Percentiles rank a stretch among this genome's conserved stretches.
phyloP scores from a whole-genome alignment of 2,888 invertebrate genomes.

The Oscheius sp. region DNA sequence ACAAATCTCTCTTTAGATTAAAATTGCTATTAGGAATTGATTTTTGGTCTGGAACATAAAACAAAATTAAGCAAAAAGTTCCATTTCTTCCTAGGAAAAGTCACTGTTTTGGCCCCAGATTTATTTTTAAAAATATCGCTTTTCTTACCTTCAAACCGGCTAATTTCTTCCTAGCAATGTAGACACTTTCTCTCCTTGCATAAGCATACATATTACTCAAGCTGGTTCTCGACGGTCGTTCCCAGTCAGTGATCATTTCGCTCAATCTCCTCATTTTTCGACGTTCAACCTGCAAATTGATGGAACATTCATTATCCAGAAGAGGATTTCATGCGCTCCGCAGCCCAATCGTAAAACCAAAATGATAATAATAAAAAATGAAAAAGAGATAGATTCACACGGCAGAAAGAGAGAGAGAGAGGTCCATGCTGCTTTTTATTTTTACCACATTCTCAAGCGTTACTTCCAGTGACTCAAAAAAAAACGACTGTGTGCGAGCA shows the following conservation, averaged over 20 bases:
- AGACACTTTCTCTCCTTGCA: conserved; percentile 67
- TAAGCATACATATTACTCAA: conserved; percentile 67
- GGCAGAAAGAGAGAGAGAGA: no score
- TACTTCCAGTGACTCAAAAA: no score
- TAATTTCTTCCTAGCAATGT: conserved; percentile 68
- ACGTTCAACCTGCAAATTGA: conserved; percentile 45
- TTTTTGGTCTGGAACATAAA: no score
- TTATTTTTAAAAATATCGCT: no score
- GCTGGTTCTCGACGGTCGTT: conserved; percentile 60
- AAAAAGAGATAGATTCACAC: not conserved
- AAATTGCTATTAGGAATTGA: no score
- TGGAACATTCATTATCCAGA: not conserved
- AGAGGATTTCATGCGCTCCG: not conserved
- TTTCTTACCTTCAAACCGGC: conserved; percentile 69
- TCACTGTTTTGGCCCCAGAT: no score
- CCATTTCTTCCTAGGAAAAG: no score
- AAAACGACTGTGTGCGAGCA: no score
- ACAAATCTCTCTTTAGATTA: no score
- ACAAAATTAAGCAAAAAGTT: no score
- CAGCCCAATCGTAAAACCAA: not conserved
- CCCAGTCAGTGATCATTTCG: conserved; percentile 69
- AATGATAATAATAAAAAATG: no score
- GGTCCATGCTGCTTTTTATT: no score
- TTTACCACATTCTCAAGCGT: conserved; percentile 5
- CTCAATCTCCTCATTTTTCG: conserved; percentile 67